Evolutionary conservation across 2,888 invertebrate species (phyloP).

Genomic region (Thalpophila matura): DNA sequence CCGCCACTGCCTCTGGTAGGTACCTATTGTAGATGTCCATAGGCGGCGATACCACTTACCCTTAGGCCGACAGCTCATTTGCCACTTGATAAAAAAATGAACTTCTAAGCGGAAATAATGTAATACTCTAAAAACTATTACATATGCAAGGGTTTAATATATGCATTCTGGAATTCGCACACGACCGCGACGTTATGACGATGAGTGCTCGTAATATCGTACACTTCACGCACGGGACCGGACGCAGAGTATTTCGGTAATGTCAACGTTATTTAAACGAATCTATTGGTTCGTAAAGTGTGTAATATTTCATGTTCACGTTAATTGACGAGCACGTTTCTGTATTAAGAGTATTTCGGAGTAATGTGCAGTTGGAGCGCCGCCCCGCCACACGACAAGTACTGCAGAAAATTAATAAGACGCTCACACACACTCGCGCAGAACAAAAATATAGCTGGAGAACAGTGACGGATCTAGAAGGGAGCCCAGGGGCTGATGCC

Average conservation of each 20-base stretch:
- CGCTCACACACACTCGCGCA: background rate
- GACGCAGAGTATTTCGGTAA: constrained; percentile 8
- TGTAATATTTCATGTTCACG: constrained; percentile 37
- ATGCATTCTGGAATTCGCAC: background rate
- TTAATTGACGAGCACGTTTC: constrained; percentile 41
- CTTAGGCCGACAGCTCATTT: no score
- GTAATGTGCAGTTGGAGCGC: constrained; percentile 57
- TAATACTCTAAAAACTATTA: no score
- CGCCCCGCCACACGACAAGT: constrained; percentile 26
- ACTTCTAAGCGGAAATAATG: no score
- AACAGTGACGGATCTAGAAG: no score
- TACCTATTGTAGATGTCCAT: no score
- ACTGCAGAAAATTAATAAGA: background rate
- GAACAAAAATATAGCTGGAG: no score
- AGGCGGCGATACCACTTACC: no score
- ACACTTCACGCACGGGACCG: background rate
- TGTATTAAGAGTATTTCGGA: constrained; percentile 31
- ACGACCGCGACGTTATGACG: background rate
- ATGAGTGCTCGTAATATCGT: background rate
- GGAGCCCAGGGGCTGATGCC: no score
- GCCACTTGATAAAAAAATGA: no score
- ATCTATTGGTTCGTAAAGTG: constrained; percentile 21
- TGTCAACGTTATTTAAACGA: constrained; percentile 32
- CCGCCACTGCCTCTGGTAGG: no score
- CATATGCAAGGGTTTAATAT: no score